A percentile compares a stretch with the other conserved stretches of the same genome.
Evolutionary conservation across 2,797 vertebrate species (phyloP).

Genomic region (Pangasius macronema): DNA sequence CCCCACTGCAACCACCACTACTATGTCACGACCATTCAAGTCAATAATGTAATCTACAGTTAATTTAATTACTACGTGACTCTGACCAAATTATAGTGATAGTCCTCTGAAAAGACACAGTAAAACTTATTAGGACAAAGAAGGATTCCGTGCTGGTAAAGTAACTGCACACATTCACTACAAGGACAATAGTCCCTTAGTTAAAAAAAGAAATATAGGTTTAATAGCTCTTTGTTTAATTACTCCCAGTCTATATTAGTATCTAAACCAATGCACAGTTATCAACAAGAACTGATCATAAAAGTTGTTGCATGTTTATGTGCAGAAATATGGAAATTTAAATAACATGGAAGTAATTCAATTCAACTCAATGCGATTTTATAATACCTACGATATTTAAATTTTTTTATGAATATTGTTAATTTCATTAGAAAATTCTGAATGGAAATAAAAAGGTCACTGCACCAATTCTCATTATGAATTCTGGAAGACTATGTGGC

Average conservation of each 20-base stretch:
- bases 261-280: conserved; percentile 6
- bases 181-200: not conserved
- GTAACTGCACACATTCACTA: conserved; percentile 31
- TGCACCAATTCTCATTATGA: not conserved
- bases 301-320: not conserved
- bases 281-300: not conserved
- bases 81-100: conserved; percentile 52
- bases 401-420: not conserved
- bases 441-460: not conserved
- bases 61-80: conserved; percentile 57
- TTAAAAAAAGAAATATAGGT: not conserved
- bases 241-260: conserved; percentile 22
- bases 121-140: conserved; percentile 48
- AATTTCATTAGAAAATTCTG: not conserved
- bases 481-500: not conserved
- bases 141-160: conserved; percentile 39
- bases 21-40: conserved; percentile 46
- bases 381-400: not conserved
- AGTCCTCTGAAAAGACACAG: conserved; percentile 35
- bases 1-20: conserved; percentile 45
- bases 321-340: not conserved
- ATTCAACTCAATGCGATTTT: not conserved
- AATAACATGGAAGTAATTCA: not conserved
- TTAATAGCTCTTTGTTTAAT: conserved; percentile 41
- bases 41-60: conserved; percentile 57